Evolutionary conservation across 2,888 invertebrate genomes (phyloP).

Genomic region (Nomada goodeniana): DNA sequence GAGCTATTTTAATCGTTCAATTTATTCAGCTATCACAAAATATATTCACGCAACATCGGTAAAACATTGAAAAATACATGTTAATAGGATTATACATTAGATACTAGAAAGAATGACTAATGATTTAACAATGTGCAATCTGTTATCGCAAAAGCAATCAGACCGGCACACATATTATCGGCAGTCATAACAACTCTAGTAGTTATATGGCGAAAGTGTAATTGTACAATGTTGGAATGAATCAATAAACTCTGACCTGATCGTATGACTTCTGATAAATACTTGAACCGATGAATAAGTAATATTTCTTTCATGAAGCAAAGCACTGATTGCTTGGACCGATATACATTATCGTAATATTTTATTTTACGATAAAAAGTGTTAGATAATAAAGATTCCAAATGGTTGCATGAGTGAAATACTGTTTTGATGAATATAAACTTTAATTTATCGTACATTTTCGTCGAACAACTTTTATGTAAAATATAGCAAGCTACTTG

Average conservation of each 20-base stretch:
- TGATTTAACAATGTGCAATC: constrained; percentile 27
- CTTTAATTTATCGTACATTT: background rate
- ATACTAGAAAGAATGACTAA: constrained; percentile 10
- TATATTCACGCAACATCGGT: constrained; percentile 30
- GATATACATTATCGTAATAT: constrained; percentile 15
- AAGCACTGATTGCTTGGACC: constrained; percentile 35
- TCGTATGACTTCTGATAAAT: constrained; percentile 64
- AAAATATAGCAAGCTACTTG: constrained; percentile 1
- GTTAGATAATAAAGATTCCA: constrained; percentile 1
- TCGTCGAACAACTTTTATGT: background rate
- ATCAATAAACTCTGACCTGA: constrained; percentile 62
- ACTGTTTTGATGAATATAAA: constrained; percentile 11
- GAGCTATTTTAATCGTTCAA: constrained; percentile 16
- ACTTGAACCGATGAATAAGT: constrained; percentile 44
- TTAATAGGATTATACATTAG: constrained; percentile 19
- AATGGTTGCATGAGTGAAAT: constrained; percentile 26
- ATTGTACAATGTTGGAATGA: constrained; percentile 46
- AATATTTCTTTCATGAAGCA: background rate
- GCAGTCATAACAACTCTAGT: constrained; percentile 46
- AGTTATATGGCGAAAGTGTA: constrained; percentile 23
- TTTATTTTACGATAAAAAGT: constrained; percentile 7
- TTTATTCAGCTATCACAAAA: constrained; percentile 36
- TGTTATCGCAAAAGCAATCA: constrained; percentile 32
- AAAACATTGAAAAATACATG: constrained; percentile 39
- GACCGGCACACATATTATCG: constrained; percentile 22